phyloP scores from a whole-genome alignment of 2,888 invertebrate species.

The Stegana nigrithorax region DNA sequence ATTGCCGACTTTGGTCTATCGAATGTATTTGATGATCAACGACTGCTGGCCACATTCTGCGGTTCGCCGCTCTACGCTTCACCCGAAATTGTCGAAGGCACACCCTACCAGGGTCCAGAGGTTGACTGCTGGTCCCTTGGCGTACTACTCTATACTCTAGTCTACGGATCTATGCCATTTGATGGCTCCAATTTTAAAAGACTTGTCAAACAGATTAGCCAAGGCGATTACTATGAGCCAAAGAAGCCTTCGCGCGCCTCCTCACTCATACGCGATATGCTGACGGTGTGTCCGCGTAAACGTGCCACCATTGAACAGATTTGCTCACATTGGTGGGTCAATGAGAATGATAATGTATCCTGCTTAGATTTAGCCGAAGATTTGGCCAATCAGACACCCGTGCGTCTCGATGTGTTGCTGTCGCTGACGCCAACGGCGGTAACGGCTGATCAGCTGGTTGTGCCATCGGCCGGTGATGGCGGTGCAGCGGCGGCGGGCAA shows the following conservation, averaged over 20 bases:
- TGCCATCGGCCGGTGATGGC: constrained; percentile 71
- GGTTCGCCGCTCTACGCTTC: constrained; percentile 97
- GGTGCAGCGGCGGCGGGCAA: constrained; percentile 63
- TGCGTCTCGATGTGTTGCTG: constrained; percentile 85
- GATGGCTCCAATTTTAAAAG: constrained; percentile 98
- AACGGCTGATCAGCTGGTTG: constrained; percentile 79
- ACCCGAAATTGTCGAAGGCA: constrained; percentile 97
- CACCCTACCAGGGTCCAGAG: constrained; percentile 97
- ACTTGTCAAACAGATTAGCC: constrained; percentile 95
- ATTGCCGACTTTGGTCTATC: constrained; percentile 99
- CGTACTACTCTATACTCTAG: constrained; percentile 95
- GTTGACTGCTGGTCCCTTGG: constrained; percentile 96
- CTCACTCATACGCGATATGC: constrained; percentile 91
- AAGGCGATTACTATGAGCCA: constrained; percentile 97
- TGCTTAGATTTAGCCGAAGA: constrained; percentile 89
- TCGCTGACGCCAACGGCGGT: constrained; percentile 86
- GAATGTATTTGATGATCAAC: constrained; percentile 92
- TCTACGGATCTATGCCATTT: constrained; percentile 99
- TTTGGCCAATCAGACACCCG: constrained; percentile 90
- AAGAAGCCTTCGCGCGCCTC: constrained; percentile 94
- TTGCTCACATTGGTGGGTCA: constrained; percentile 98
- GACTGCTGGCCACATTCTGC: constrained; percentile 91
- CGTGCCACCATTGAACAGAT: constrained; percentile 94
- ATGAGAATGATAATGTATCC: constrained; percentile 82
- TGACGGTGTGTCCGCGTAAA: constrained; percentile 90